Evolutionary conservation across 2,113 vertebrate species (phyloP).

Genomic region (Prunella fulvescens): DNA sequence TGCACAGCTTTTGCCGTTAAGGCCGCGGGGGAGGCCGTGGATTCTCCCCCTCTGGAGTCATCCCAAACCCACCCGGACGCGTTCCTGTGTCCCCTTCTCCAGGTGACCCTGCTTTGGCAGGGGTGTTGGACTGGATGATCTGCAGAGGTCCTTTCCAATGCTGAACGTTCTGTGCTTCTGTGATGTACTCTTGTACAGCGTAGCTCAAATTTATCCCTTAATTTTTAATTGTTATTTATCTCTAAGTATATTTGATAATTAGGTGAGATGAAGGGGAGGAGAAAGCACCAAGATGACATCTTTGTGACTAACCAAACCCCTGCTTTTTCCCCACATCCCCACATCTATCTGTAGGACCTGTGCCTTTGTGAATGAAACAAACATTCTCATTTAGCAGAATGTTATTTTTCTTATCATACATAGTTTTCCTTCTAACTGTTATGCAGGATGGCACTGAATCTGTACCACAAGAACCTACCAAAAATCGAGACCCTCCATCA

Average conservation of each 20-base stretch:
- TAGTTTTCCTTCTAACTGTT: neutral
- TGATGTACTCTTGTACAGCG: rapidly evolving
- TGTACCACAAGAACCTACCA: neutral
- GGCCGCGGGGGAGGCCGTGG: neutral
- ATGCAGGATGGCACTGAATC: slow-evolving; percentile 6
- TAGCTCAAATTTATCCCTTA: neutral
- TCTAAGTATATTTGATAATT: neutral
- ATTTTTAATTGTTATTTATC: neutral
- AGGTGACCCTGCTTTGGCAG: neutral
- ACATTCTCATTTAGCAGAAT: neutral
- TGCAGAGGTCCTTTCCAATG: neutral
- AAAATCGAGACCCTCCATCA: neutral
- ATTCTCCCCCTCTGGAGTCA: neutral
- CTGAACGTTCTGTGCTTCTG: neutral
- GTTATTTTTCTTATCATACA: neutral
- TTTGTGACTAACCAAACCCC: neutral
- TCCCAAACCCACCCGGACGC: neutral
- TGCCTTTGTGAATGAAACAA: neutral
- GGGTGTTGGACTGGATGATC: neutral
- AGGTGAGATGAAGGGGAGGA: neutral
- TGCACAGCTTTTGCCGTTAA: neutral
- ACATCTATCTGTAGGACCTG: neutral
- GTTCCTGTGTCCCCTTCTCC: neutral
- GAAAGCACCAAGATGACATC: rapidly evolving
- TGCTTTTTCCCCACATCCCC: rapidly evolving